Evolutionary conservation across 1,140 invertebrate species (phyloP).

Genomic region (Magallana gigas): DNA sequence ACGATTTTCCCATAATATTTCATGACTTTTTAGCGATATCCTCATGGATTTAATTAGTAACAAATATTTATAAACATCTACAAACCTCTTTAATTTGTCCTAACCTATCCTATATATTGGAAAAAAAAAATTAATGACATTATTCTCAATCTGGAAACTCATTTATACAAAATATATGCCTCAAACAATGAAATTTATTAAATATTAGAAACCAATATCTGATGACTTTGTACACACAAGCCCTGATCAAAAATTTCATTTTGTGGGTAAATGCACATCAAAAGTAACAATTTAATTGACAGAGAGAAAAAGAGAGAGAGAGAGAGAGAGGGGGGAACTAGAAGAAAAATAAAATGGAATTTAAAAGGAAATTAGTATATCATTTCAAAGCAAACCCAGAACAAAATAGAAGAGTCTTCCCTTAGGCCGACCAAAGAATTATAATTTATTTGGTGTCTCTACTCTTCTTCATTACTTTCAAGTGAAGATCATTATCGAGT

Average conservation of each 20-base stretch:
- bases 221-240: background rate
- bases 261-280: background rate
- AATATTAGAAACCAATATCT: no score
- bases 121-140: no score
- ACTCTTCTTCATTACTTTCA: background rate
- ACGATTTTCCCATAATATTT: no score
- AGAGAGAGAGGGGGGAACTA: no score
- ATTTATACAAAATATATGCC: no score
- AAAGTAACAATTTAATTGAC: slow-evolving; percentile 9
- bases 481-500: background rate
- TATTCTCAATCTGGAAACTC: no score
- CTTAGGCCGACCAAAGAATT: background rate
- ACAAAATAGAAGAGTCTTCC: background rate
- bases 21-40: no score
- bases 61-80: no score
- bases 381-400: background rate
- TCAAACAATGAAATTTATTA: no score
- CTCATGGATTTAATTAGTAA: no score
- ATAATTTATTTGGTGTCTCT: background rate
- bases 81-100: no score
- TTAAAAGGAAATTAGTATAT: background rate
- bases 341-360: background rate
- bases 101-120: no score
- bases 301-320: background rate
- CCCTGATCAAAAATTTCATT: slow-evolving; percentile 7